Evolutionary conservation across 2,888 invertebrate species (phyloP).

Genomic region (Eupithecia abbreviata): DNA sequence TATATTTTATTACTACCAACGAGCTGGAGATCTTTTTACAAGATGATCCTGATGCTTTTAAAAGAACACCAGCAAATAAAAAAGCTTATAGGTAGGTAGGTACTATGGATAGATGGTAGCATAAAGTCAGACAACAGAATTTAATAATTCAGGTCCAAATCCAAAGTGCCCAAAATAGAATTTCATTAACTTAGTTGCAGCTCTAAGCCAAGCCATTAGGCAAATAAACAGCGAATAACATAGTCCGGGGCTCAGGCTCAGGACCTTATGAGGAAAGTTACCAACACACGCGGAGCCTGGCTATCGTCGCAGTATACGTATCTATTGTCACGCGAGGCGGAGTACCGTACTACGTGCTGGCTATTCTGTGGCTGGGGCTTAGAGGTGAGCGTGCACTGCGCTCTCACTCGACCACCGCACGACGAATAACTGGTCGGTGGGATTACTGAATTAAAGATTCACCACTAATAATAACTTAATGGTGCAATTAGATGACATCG

Average conservation of each 20-base stretch:
- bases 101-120: neutral
- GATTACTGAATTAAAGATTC: neutral
- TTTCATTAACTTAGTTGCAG: conserved; percentile 6
- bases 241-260: conserved; percentile 1
- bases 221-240: conserved; percentile 29
- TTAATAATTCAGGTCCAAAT: conserved; percentile 1
- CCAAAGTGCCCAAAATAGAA: neutral
- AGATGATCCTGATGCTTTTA: no score
- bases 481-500: neutral
- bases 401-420: neutral
- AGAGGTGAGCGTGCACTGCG: neutral
- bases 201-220: conserved; percentile 15
- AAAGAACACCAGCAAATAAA: no score
- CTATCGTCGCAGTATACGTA: neutral
- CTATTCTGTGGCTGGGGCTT: conserved; percentile 12
- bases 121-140: conserved; percentile 5
- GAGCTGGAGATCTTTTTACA: no score
- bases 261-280: conserved; percentile 41
- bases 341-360: neutral
- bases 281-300: conserved; percentile 11
- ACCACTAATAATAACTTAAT: neutral
- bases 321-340: no score
- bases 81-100: neutral
- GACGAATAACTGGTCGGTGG: neutral
- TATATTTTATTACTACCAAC: no score